These are phyloP conservation scores for Monoplex corrugatus DNA, from an alignment of 2,888 invertebrate genomes.

Conservation along the genomic window DNA sequence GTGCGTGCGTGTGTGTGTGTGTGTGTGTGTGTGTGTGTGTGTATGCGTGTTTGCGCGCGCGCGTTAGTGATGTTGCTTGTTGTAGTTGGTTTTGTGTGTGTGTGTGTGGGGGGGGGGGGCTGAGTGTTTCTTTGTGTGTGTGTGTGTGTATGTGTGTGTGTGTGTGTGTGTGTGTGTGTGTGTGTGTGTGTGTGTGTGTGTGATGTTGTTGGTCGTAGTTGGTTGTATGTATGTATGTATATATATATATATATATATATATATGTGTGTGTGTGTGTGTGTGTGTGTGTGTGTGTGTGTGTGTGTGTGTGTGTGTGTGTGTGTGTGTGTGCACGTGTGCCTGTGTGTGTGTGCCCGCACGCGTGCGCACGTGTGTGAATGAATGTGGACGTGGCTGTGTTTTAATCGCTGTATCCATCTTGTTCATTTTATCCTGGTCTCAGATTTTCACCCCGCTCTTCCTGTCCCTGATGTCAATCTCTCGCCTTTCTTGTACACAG, in stretches of 20 bases:
- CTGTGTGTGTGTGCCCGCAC: no score
- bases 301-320: not conserved
- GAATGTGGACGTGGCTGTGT: no score
- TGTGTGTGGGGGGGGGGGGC: not conserved
- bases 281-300: no score
- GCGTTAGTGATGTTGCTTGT: no score
- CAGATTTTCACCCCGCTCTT: no score
- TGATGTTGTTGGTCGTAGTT: no score
- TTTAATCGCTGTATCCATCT: no score
- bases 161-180: conserved; percentile 25
- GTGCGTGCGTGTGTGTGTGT: not conserved
- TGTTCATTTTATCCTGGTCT: no score
- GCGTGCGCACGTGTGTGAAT: no score
- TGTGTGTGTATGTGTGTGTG: not conserved
- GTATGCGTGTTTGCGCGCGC: not conserved
- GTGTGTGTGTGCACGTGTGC: not conserved
- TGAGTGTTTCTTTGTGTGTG: not conserved
- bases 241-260: not conserved
- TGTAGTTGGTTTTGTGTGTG: no score
- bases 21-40: not conserved
- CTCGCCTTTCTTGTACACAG: no score
- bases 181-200: conserved; percentile 28
- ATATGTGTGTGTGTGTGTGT: not conserved
- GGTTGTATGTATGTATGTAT: not conserved
- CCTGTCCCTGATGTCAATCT: no score